These are phyloP conservation scores for Pachliopta kotzebuea DNA, from an alignment of 2,888 invertebrate species.

Conservation along the genomic window DNA sequence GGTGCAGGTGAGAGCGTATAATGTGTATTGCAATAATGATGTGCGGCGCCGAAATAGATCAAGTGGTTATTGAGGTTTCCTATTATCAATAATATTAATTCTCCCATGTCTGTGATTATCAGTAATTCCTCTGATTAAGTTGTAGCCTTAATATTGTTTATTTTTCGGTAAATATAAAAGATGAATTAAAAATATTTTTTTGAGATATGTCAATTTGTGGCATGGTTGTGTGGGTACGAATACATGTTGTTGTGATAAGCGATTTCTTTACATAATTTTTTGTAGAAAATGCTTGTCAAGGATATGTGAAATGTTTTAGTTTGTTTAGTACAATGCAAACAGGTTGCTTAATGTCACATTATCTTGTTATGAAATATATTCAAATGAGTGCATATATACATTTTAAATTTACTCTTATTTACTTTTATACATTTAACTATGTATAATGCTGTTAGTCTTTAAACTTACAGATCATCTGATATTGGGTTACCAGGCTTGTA, in stretches of 20 bases:
- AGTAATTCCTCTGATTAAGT: too few relatives aligned
- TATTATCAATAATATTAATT: constrained; percentile 34
- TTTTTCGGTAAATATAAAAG: background rate
- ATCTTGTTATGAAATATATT: too few relatives aligned
- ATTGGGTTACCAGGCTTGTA: too few relatives aligned
- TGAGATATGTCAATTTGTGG: constrained; percentile 5
- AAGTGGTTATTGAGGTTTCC: constrained; percentile 49
- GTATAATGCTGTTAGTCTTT: too few relatives aligned
- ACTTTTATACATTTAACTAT: too few relatives aligned
- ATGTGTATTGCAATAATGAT: constrained; percentile 33
- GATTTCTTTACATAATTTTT: constrained; percentile 4
- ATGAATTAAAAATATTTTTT: background rate
- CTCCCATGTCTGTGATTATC: background rate
- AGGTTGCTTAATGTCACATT: background rate
- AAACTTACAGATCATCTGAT: too few relatives aligned
- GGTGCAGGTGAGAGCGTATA: constrained; percentile 24
- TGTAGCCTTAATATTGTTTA: too few relatives aligned
- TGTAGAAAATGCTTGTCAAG: constrained; percentile 15
- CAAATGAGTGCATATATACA: too few relatives aligned
- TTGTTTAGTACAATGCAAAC: background rate
- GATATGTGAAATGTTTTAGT: constrained; percentile 11
- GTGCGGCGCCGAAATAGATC: constrained; percentile 53
- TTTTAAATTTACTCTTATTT: too few relatives aligned
- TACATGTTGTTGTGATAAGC: constrained; percentile 15
- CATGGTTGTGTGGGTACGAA: background rate